Evolutionary conservation across 2,113 vertebrate genomes (phyloP).

Genomic region (Picathartes gymnocephalus): DNA sequence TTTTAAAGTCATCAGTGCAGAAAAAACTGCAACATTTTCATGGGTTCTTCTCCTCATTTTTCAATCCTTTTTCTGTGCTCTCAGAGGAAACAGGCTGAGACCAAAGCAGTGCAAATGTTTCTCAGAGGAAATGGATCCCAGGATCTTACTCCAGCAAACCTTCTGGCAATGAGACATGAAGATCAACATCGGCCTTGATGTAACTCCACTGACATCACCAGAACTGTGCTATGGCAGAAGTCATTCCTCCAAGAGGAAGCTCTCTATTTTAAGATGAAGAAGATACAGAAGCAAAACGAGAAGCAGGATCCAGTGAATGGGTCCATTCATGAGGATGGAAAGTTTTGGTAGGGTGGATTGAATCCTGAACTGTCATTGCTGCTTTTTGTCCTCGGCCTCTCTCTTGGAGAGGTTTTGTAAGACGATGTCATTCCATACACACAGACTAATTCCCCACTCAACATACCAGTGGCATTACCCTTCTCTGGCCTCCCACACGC

Average conservation of each 20-base stretch:
- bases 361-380: neutral
- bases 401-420: neutral
- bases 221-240: neutral
- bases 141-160: neutral
- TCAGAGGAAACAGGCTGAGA: neutral
- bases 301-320: neutral
- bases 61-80: neutral
- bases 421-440: neutral
- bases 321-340: slow-evolving; percentile 6
- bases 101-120: neutral
- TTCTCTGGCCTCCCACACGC: neutral
- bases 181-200: neutral
- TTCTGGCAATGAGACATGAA: neutral
- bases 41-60: neutral
- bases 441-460: slow-evolving; percentile 19
- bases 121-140: too few relatives aligned
- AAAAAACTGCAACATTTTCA: neutral
- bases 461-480: slow-evolving; percentile 56
- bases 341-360: neutral
- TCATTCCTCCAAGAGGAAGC: neutral
- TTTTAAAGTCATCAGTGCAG: neutral
- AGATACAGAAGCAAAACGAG: neutral
- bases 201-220: neutral
- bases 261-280: neutral
- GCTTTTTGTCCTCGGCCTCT: neutral